These are phyloP conservation scores for Pyrochroa serraticornis DNA, from an alignment of 2,888 invertebrate species.

Conservation along the genomic window DNA sequence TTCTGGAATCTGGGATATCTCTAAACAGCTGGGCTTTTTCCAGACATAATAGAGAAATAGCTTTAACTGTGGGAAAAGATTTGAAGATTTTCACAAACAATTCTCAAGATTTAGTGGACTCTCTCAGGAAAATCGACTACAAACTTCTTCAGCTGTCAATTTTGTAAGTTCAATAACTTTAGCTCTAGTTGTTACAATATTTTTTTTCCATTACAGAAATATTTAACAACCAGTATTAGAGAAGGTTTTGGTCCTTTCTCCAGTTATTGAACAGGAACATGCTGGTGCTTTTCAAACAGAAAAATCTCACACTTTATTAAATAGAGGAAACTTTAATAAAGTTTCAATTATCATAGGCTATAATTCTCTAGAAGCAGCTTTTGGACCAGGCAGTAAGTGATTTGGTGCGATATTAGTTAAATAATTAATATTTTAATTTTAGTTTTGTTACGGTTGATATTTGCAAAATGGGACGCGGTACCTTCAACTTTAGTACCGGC, in stretches of 20 bases:
- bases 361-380: constrained; percentile 58
- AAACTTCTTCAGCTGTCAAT: constrained; percentile 15
- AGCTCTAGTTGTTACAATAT: background rate
- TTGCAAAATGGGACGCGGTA: background rate
- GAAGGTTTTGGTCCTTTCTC: constrained; percentile 33
- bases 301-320: constrained; percentile 30
- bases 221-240: constrained; percentile 16
- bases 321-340: constrained; percentile 30
- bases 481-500: too few species aligned
- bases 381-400: background rate
- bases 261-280: constrained; percentile 31
- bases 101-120: constrained; percentile 33
- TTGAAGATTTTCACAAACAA: constrained; percentile 37
- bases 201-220: constrained; percentile 22
- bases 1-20: constrained; percentile 44
- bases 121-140: constrained; percentile 37
- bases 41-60: constrained; percentile 33
- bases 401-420: too few species aligned
- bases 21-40: constrained; percentile 42
- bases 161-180: constrained; percentile 7
- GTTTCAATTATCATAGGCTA: constrained; percentile 63
- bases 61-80: constrained; percentile 36
- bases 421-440: background rate
- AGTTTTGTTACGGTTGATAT: too few species aligned
- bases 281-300: constrained; percentile 30